These are phyloP conservation scores for Imbricaverruca yamaguchii DNA, from an alignment of 2,888 invertebrate genomes.

Conservation along the genomic window DNA sequence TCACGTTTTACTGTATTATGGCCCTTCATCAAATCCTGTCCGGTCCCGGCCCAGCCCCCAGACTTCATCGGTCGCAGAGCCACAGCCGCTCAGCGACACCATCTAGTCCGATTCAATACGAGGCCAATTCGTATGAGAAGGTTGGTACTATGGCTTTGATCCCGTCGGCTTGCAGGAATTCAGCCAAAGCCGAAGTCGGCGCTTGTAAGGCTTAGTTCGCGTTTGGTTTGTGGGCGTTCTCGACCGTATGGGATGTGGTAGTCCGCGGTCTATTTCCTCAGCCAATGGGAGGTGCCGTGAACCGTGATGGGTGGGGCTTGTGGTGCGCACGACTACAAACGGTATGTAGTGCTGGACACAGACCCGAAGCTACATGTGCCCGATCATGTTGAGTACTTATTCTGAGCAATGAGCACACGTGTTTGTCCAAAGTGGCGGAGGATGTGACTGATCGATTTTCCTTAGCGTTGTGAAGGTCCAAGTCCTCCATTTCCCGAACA, in stretches of 20 bases:
- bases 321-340: constrained; percentile 27
- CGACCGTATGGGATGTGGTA: neutral
- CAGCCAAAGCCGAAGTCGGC: neutral
- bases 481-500: no score
- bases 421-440: no score
- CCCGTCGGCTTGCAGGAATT: neutral
- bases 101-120: neutral
- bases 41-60: neutral
- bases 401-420: no score
- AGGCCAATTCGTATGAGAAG: neutral
- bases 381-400: no score
- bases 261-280: neutral
- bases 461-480: no score
- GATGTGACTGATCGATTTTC: no score
- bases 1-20: no score
- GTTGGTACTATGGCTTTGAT: neutral
- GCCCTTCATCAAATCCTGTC: neutral
- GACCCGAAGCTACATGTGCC: no score
- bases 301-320: constrained; percentile 26
- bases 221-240: neutral
- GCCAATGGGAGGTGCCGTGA: constrained; percentile 21
- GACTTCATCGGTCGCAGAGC: neutral
- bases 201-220: neutral
- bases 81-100: neutral
- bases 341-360: constrained; percentile 4